Percentiles rank a stretch among this genome's conserved stretches.
Conservation (phyloP, 2,113 vertebrate species). For the Actenoides lindsayi region DNA sequence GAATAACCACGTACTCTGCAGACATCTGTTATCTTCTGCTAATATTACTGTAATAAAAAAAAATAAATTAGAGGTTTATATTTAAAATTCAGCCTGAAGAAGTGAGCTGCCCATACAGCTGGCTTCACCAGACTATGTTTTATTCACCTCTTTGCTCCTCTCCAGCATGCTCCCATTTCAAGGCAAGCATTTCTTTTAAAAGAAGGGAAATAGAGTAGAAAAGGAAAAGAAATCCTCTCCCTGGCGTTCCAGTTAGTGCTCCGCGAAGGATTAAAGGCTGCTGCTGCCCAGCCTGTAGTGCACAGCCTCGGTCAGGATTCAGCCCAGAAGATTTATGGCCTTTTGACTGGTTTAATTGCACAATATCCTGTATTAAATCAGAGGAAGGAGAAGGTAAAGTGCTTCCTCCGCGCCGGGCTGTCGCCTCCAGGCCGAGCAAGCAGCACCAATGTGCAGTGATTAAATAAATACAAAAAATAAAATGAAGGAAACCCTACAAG, state of each 20-base stretch:
- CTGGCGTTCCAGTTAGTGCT: not conserved
- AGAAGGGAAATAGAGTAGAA: not conserved
- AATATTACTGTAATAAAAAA: not conserved
- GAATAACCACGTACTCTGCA: not conserved
- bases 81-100: not conserved
- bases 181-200: not conserved
- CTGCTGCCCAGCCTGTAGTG: not conserved
- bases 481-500: not conserved
- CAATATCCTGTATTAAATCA: not conserved
- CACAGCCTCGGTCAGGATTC: not conserved
- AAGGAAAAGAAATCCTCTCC: not conserved
- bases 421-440: fast-evolving
- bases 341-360: not conserved
- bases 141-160: conserved; percentile 13
- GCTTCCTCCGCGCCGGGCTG: fast-evolving
- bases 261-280: not conserved
- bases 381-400: not conserved
- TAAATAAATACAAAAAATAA: not conserved
- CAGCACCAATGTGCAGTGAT: fast-evolving
- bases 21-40: not conserved
- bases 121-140: not conserved
- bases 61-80: not conserved
- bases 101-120: conserved; percentile 40
- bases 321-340: not conserved
- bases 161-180: not conserved